A percentile compares a stretch with the other conserved stretches of the same genome.
These are phyloP conservation scores for Sylvia borin DNA, from an alignment of 2,797 vertebrate genomes.

Conservation along the genomic window DNA sequence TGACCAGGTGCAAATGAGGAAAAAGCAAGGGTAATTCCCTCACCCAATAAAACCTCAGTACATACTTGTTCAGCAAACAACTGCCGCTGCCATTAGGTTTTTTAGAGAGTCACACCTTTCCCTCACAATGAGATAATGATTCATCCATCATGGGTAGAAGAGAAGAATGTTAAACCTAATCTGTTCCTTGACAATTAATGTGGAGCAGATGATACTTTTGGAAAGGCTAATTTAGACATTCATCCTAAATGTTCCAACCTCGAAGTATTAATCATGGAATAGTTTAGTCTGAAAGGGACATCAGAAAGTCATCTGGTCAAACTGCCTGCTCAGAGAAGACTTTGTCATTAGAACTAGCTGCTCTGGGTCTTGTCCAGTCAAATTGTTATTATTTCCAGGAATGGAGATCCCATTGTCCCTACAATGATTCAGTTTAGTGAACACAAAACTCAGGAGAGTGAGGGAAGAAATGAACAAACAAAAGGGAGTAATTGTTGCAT, in stretches of 20 bases:
- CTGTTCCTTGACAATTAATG: not conserved
- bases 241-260: not conserved
- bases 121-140: not conserved
- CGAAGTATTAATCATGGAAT: not conserved
- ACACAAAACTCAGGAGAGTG: not conserved
- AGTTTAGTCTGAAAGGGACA: not conserved
- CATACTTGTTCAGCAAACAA: not conserved
- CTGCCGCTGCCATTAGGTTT: not conserved
- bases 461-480: not conserved
- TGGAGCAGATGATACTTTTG: not conserved
- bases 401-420: not conserved
- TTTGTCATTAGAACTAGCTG: not conserved
- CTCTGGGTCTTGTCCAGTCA: not conserved
- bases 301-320: not conserved
- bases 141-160: not conserved
- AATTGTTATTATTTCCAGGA: not conserved
- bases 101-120: not conserved
- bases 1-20: not conserved
- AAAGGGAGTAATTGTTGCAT: not conserved
- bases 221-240: slow-evolving; percentile 21
- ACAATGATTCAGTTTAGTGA: not conserved
- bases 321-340: not conserved
- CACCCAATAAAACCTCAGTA: not conserved
- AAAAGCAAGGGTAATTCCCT: not conserved
- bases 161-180: not conserved